Percentiles rank a stretch among this genome's conserved stretches.
Evolutionary conservation across 2,888 invertebrate species (phyloP).

Genomic region (Drosophila rubida): DNA sequence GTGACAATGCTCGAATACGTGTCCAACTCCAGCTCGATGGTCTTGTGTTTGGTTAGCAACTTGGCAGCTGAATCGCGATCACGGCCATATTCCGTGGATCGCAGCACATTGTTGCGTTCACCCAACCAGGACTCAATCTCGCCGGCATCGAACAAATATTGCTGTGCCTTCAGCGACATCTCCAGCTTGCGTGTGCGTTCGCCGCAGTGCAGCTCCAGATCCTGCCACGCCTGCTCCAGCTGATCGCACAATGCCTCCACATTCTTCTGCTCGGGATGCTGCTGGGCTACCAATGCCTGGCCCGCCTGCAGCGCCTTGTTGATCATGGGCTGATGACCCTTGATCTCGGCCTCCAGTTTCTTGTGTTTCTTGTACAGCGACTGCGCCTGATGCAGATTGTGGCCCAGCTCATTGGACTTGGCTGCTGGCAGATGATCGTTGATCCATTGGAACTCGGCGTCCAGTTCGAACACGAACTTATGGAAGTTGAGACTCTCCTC

Average conservation of each 20-base stretch:
- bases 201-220: slow-evolving; percentile 89
- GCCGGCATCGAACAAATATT: slow-evolving; percentile 95
- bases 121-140: slow-evolving; percentile 97
- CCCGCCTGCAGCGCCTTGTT: slow-evolving; percentile 94
- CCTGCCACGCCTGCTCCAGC: slow-evolving; percentile 90
- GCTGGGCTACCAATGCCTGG: slow-evolving; percentile 89
- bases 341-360: slow-evolving; percentile 95
- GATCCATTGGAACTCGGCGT: slow-evolving; percentile 97
- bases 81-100: slow-evolving; percentile 94
- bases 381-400: slow-evolving; percentile 96
- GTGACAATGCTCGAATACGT: slow-evolving; percentile 96
- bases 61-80: slow-evolving; percentile 96
- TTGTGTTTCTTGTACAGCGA: slow-evolving; percentile 96
- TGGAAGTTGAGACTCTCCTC: slow-evolving; percentile 93
- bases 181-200: slow-evolving; percentile 92
- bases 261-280: slow-evolving; percentile 92
- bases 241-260: slow-evolving; percentile 91
- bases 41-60: slow-evolving; percentile 97
- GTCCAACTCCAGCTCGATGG: slow-evolving; percentile 94
- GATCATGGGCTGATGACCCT: slow-evolving; percentile 93
- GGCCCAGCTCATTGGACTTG: slow-evolving; percentile 90
- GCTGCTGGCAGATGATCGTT: slow-evolving; percentile 94
- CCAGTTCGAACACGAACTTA: slow-evolving; percentile 96
- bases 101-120: slow-evolving; percentile 93
- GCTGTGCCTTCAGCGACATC: slow-evolving; percentile 94